Evolutionary conservation across 1,140 invertebrate species (phyloP).

Genomic region (Apocrypta bakeri): DNA sequence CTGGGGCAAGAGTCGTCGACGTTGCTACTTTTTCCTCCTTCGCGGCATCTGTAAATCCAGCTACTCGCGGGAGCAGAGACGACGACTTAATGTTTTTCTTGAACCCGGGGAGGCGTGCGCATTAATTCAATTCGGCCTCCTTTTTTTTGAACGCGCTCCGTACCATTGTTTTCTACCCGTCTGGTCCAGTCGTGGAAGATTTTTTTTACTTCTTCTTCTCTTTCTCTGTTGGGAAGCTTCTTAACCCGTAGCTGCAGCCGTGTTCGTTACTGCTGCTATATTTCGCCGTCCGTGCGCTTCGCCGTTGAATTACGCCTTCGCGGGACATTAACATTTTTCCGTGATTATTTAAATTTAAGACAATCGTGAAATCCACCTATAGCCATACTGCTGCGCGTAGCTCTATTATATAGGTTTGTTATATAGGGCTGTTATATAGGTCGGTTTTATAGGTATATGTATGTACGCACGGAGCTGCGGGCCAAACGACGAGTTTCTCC

Average conservation of each 20-base stretch:
- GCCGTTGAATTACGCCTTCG: constrained; percentile 64
- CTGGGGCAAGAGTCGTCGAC: neutral
- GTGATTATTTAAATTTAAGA: constrained; percentile 70
- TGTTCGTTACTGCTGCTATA: too few species aligned
- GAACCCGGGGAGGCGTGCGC: constrained; percentile 21
- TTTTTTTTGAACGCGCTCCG: constrained; percentile 5
- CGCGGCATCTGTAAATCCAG: constrained; percentile 47
- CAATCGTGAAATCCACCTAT: constrained; percentile 56
- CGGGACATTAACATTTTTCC: constrained; percentile 67
- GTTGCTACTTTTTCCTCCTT: neutral
- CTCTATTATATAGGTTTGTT: neutral
- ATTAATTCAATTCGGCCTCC: constrained; percentile 64
- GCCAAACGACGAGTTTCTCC: neutral
- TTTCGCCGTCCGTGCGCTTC: constrained; percentile 61
- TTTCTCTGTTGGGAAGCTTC: constrained; percentile 6
- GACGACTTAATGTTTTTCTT: constrained; percentile 58
- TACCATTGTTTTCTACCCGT: constrained; percentile 53
- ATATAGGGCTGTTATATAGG: too few species aligned
- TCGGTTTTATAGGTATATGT: constrained; percentile 16
- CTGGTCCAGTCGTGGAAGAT: constrained; percentile 33
- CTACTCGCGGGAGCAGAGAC: constrained; percentile 47
- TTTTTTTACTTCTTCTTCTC: constrained; percentile 31
- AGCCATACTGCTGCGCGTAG: neutral
- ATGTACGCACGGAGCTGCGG: constrained; percentile 39
- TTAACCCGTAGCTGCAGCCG: neutral